These are phyloP conservation scores for Aldrovandia affinis DNA, from an alignment of 2,797 vertebrate genomes.

Conservation along the genomic window DNA sequence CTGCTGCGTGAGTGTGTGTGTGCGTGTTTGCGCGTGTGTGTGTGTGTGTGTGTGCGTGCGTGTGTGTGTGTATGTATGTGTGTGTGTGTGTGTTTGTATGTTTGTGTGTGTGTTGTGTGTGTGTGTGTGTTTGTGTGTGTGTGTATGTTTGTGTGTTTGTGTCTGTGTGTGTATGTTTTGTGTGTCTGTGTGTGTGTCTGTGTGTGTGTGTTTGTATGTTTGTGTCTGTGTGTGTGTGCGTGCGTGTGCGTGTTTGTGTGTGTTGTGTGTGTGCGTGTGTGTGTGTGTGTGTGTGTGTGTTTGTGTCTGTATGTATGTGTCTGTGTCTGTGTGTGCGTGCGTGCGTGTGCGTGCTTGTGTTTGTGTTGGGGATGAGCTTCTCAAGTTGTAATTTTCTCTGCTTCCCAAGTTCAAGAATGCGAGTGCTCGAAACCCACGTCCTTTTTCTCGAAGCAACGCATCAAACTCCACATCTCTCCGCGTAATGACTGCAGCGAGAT, in stretches of 20 bases:
- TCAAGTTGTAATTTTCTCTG: neutral
- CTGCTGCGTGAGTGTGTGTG: neutral
- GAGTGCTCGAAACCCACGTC: neutral
- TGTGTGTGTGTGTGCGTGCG: slow-evolving; percentile 15
- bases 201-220: neutral
- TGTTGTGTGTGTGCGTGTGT: no score
- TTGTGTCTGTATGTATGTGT: neutral
- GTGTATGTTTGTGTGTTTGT: slow-evolving; percentile 13
- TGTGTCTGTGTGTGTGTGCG: slow-evolving; percentile 6
- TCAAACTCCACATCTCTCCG: neutral
- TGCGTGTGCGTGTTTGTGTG: slow-evolving; percentile 13
- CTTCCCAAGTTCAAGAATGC: neutral
- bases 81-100: slow-evolving; percentile 14
- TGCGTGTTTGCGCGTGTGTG: neutral
- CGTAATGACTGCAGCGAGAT: neutral
- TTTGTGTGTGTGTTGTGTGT: slow-evolving; percentile 15
- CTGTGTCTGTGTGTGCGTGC: slow-evolving; percentile 14
- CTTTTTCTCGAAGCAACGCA: neutral
- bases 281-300: neutral
- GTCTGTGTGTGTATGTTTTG: slow-evolving; percentile 17
- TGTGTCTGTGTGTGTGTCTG: neutral
- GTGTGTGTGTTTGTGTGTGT: neutral
- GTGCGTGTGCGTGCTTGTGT: slow-evolving; percentile 15
- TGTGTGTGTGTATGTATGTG: neutral
- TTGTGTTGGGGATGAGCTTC: neutral